Percentiles rank a stretch among this genome's conserved stretches.
Evolutionary conservation across 2,797 vertebrate species (phyloP).

Genomic region (Typhlichthys eigenmanni): DNA sequence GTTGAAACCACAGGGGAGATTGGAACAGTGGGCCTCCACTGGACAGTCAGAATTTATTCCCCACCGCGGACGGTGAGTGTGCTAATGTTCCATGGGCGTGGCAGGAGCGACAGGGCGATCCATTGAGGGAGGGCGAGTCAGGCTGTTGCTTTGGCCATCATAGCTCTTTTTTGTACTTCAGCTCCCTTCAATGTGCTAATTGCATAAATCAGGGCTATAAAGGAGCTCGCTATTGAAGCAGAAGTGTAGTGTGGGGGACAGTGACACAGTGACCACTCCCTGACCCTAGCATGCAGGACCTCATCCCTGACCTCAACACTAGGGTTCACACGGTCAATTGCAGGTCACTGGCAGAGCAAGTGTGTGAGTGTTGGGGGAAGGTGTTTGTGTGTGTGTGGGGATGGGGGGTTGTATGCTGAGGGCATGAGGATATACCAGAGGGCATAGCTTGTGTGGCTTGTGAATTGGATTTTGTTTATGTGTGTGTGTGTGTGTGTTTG

Average conservation of each 20-base stretch:
- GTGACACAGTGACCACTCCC: slow-evolving; percentile 83
- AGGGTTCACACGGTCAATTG: slow-evolving; percentile 95
- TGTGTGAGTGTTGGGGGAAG: neutral
- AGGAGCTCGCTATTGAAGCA: slow-evolving; percentile 80
- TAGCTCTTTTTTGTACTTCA: slow-evolving; percentile 63
- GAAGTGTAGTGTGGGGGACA: slow-evolving; percentile 46
- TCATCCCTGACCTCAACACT: slow-evolving; percentile 83
- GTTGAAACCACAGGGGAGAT: slow-evolving; percentile 80
- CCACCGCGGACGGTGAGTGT: slow-evolving; percentile 63
- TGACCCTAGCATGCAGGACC: slow-evolving; percentile 91
- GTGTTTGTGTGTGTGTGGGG: neutral
- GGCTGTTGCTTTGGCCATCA: slow-evolving; percentile 48
- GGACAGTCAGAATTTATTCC: slow-evolving; percentile 86
- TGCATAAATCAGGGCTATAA: slow-evolving; percentile 93
- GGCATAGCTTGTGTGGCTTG: slow-evolving; percentile 38
- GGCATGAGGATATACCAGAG: slow-evolving; percentile 41
- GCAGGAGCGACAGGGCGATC: slow-evolving; percentile 62
- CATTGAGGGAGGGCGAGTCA: slow-evolving; percentile 14
- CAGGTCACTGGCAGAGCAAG: slow-evolving; percentile 81
- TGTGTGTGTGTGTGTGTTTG: slow-evolving; percentile 33
- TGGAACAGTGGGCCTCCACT: slow-evolving; percentile 50
- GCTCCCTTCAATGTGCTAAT: slow-evolving; percentile 83
- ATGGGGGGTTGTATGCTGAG: slow-evolving; percentile 14
- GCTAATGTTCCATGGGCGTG: slow-evolving; percentile 48
- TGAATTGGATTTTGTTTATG: neutral